A percentile compares a stretch with the other conserved stretches of the same genome.
Conservation (phyloP, 2,797 vertebrate species). For the Pangasius djambal region DNA sequence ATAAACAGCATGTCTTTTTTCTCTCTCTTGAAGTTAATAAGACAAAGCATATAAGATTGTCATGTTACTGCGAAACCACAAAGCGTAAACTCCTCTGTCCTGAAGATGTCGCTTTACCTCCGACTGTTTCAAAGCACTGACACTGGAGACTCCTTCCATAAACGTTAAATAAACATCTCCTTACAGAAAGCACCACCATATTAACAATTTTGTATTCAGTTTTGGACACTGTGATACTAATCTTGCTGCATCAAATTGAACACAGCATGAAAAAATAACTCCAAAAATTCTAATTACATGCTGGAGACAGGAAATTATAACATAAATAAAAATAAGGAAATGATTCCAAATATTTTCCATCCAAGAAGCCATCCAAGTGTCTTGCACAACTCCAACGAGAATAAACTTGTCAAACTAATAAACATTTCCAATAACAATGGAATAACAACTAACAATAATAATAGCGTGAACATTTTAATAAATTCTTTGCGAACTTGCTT, state of each 20-base stretch:
- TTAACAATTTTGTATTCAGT: neutral
- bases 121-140: neutral
- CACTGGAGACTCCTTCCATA: neutral
- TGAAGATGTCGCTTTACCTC: neutral
- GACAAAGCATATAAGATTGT: too few relatives aligned
- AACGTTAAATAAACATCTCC: neutral
- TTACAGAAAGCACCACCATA: neutral
- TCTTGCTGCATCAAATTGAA: neutral
- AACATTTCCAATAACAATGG: neutral
- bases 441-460: neutral
- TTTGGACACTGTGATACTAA: neutral
- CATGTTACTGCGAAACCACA: too few relatives aligned
- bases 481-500: neutral
- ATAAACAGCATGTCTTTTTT: too few relatives aligned
- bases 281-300: neutral
- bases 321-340: neutral
- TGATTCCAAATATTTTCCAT: neutral
- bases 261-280: neutral
- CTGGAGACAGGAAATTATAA: neutral
- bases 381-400: neutral
- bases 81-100: neutral
- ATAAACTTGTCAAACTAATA: neutral
- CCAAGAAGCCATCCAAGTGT: neutral
- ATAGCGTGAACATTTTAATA: neutral
- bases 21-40: too few relatives aligned